Percentiles rank a stretch among this genome's conserved stretches.
These are phyloP conservation scores for Microplitis demolitor DNA, from an alignment of 1,140 invertebrate genomes.

Conservation along the genomic window DNA sequence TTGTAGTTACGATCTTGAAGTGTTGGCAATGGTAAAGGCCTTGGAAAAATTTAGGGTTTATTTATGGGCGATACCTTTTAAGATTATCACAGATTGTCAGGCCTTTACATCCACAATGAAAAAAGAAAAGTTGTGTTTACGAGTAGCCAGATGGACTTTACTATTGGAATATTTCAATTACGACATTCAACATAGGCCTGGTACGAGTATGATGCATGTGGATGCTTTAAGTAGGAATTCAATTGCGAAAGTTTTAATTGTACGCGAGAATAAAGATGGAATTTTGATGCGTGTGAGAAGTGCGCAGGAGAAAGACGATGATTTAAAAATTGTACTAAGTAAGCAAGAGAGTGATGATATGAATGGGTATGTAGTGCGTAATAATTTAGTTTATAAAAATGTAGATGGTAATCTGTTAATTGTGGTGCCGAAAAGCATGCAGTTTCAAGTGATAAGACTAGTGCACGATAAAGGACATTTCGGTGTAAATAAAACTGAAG, in stretches of 20 bases:
- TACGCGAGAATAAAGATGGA: background rate
- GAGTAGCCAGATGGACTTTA: conserved; percentile 48
- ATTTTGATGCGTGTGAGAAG: conserved; percentile 30
- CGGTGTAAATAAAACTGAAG: conserved; percentile 46
- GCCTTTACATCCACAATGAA: conserved; percentile 33
- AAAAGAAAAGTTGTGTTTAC: conserved; percentile 37
- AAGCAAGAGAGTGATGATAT: background rate
- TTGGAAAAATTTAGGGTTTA: conserved; percentile 44
- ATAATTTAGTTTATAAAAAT: conserved; percentile 8
- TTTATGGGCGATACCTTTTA: conserved; percentile 45
- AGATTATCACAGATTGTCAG: conserved; percentile 50
- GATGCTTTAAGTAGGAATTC: conserved; percentile 45
- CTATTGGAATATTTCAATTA: too few relatives aligned
- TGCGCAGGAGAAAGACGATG: conserved; percentile 23
- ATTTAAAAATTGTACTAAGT: background rate
- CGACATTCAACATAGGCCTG: conserved; percentile 34
- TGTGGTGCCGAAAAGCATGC: conserved; percentile 30
- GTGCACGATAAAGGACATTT: conserved; percentile 48
- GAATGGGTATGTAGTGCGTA: conserved; percentile 1
- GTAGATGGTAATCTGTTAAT: background rate
- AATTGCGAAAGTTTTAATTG: background rate
- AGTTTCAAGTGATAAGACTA: conserved; percentile 21
- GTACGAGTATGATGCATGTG: conserved; percentile 40
- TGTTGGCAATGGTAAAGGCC: too few relatives aligned
- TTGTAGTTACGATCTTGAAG: too few relatives aligned